A percentile compares a stretch with the other conserved stretches of the same genome.
These are phyloP conservation scores for Camponotus floridanus DNA, from an alignment of 1,140 invertebrate species.

Conservation along the genomic window DNA sequence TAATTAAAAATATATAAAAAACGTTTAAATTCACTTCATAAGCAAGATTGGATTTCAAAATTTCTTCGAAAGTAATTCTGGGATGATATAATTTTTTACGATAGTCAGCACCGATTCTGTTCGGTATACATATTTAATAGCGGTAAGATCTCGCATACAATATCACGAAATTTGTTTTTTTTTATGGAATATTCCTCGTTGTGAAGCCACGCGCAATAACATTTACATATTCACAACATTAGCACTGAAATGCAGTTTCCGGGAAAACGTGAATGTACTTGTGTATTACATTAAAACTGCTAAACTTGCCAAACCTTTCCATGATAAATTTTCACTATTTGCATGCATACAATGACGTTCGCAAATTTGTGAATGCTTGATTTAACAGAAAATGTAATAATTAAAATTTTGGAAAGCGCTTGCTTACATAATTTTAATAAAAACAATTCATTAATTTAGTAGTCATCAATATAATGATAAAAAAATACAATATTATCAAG, in stretches of 20 bases:
- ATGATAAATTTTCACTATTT: constrained; percentile 32
- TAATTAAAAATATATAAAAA: background rate
- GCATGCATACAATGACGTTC: background rate
- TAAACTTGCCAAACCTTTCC: background rate
- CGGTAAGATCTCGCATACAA: background rate
- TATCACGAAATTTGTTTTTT: background rate
- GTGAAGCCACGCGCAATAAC: constrained; percentile 19
- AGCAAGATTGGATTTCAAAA: background rate
- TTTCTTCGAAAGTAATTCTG: background rate
- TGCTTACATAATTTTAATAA: background rate
- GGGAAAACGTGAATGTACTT: constrained; percentile 40
- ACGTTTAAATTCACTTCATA: background rate
- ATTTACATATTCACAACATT: constrained; percentile 38
- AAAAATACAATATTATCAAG: background rate
- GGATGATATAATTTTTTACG: background rate
- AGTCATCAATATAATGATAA: background rate
- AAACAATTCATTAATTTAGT: background rate
- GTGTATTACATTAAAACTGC: constrained; percentile 25
- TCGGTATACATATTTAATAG: constrained; percentile 34
- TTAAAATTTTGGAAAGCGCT: background rate
- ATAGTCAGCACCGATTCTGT: background rate
- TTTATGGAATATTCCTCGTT: background rate
- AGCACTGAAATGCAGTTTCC: constrained; percentile 4
- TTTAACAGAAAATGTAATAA: background rate
- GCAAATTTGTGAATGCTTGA: background rate